Base-by-base conservation (phyloP, 2,797 vertebrate genomes). In the Denticeps clupeoides region DNA sequence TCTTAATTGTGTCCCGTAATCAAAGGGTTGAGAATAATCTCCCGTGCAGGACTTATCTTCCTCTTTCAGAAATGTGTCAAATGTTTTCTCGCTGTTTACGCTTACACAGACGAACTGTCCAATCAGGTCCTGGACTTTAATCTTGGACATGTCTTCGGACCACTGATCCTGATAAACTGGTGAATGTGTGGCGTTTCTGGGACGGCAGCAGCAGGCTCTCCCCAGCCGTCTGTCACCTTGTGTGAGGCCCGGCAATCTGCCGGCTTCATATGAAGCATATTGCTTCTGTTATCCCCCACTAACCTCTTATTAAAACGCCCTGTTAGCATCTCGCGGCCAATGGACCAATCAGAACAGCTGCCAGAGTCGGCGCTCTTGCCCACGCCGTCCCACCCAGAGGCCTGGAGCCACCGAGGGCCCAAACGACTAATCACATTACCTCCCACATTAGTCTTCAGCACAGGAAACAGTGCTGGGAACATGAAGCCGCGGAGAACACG, bases 1-100 rank as follows among this genome's bases (percentile, higher is more conserved):
- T 23, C 33, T n/a, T 72, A 75, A 69, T 71, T 71, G 65, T 69
- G 48, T 57, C 65, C 66, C 54, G 58, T 70, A 67, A 73, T 76
- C 74, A 79, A 71, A 72, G 59, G 11, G 42, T 67, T 49, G 53
- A 7, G 37, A 68, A 60, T 72, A 71, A 74, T 63, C 71, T 70
- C 67, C 61, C 59, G 67, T 77, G 77, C 66, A 70, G 58, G 26
- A 49, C 58, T 64, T 67, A 67, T 74, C 59, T 69, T 69, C 71
- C 73, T 67, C 67, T 67, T 72, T 76, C 70, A 69, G 56, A 53
- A 56, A 63, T 51, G 43, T 61, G 60, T 64, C 65, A 60, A 29
- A 40, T 55, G 65, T 47, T 60, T 60, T 62, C 59, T 51, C 45
- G n/a, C 21, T 65, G 47, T 73, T 74, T 71, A 70, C 59, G 7